Conservation (phyloP, 92 coral and sea anemone genomes). For the Palythoa grandiflora region DNA sequence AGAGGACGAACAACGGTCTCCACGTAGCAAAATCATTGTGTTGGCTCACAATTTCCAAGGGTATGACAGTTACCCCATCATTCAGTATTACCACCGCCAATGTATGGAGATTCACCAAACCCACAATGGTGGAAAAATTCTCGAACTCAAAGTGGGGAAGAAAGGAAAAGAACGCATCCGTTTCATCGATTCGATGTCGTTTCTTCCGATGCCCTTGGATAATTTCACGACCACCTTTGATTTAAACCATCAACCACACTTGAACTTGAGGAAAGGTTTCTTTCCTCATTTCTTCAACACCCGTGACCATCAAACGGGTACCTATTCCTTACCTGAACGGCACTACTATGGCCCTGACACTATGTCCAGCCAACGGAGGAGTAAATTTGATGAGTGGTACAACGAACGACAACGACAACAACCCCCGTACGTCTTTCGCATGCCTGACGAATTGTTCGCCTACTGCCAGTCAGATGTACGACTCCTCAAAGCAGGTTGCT, state of each 20-base stretch:
- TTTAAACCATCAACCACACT: neutral
- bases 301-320: neutral
- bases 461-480: no score
- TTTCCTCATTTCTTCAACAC: neutral
- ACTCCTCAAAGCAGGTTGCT: neutral
- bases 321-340: neutral
- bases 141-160: neutral
- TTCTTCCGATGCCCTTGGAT: neutral
- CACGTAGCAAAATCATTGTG: no score
- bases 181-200: neutral
- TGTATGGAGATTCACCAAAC: neutral
- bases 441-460: neutral
- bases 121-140: neutral
- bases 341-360: neutral
- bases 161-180: no score
- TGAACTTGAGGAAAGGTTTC: neutral
- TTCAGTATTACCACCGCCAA: neutral
- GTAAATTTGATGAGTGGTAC: neutral
- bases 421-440: neutral
- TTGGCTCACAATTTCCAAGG: conserved; percentile 5
- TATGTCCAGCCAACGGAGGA: neutral
- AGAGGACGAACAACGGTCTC: no score
- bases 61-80: neutral
- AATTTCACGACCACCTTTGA: neutral
- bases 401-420: neutral